Evolutionary conservation across 2,888 invertebrate genomes (phyloP).

Genomic region (Cactoblastis cactorum): DNA sequence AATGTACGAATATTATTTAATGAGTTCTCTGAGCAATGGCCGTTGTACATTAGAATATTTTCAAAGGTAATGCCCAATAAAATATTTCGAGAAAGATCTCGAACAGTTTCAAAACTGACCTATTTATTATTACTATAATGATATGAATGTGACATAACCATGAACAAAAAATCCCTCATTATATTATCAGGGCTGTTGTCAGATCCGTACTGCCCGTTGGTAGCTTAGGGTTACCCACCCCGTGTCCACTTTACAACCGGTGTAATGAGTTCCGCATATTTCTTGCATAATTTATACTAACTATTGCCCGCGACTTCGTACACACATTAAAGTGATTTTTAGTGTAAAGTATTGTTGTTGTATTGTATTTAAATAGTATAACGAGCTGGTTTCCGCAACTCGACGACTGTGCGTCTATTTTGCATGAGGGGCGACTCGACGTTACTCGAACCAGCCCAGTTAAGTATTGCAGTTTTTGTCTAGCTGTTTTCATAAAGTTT

Average conservation of each 20-base stretch:
- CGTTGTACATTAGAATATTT: not conserved
- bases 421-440: too few relatives aligned
- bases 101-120: not conserved
- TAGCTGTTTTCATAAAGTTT: too few relatives aligned
- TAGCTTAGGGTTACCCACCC: conserved; percentile 27
- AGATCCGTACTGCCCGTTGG: not conserved
- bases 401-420: too few relatives aligned
- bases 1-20: not conserved
- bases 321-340: not conserved
- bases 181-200: not conserved
- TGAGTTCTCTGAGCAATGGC: not conserved
- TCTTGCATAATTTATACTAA: not conserved
- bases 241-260: conserved; percentile 37
- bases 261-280: conserved; percentile 27
- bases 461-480: too few relatives aligned
- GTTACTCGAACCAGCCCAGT: too few relatives aligned
- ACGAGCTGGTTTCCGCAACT: too few relatives aligned
- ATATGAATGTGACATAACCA: not conserved
- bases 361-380: too few relatives aligned
- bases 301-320: not conserved
- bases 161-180: conserved; percentile 5
- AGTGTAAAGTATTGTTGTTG: not conserved
- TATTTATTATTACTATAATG: not conserved
- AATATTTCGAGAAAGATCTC: not conserved
- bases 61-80: not conserved